Evolutionary conservation across 2,113 vertebrate genomes (phyloP), one percentile per base, ranked within the genome.

Genomic region (Gnathonemus longibarbis): DNA sequence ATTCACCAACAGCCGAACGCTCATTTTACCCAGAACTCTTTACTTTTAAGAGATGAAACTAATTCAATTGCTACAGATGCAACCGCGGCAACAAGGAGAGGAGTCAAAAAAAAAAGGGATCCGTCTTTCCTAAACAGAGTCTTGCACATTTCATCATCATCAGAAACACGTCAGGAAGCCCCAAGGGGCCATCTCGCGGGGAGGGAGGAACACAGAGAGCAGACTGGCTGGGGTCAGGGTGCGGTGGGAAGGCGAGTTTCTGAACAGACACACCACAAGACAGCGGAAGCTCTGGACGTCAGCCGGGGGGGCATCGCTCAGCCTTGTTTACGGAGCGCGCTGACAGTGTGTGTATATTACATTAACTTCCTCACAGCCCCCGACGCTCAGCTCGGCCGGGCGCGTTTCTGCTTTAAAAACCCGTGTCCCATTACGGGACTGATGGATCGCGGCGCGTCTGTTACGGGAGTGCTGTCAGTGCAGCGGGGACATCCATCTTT

Each of bases 391-490:
- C 35, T 80, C 31, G 5, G 31, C 74, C 17, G 5, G 31, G 11
- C 1, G 15, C 35, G 5, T 19, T 70, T 42, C 74, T 7, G 15
- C 74, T 17, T 42, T 84, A 89, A 95, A 94, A 97, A 95, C 94
- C 95, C 93, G 92, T 92, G 91, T 95, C 95, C 94, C 95, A 95
- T 96, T 95, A 96, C 94, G 92, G 94, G 93, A 17, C 94, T 96
- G 96, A 96, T 95, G 94, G 95, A 96, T 92, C 92, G 94, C 94
- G 95, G 89, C 93, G 50, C 45, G 90, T 90, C 74, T 87, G 90
- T 90, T 90, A 91, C 88, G 87, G 91, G 89, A 91, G 88, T 88
- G 88, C 90, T 89, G 50, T 62, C 74, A 74, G 42, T 19, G 62
- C 42, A 10, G 70, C 10, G 52, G 66, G 87, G 49, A 50, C 85